These are phyloP conservation scores for Amiota communis DNA, from an alignment of 2,888 invertebrate genomes.

Conservation along the genomic window DNA sequence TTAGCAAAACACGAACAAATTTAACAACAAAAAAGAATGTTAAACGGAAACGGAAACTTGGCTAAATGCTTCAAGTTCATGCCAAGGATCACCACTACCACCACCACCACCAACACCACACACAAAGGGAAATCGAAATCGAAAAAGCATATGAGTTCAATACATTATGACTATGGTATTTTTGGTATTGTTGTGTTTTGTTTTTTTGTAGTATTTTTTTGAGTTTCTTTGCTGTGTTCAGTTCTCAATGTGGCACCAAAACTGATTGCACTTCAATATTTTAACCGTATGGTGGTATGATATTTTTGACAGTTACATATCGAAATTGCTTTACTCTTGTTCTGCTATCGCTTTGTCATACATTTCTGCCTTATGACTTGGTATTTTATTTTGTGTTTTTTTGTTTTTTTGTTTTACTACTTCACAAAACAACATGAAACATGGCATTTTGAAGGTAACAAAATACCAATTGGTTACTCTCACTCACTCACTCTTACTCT, in stretches of 20 bases:
- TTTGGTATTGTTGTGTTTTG: too few species aligned
- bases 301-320: slow-evolving; percentile 22
- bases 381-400: too few species aligned
- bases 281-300: slow-evolving; percentile 26
- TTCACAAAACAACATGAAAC: neutral
- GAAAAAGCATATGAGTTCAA: neutral
- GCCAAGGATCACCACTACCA: neutral
- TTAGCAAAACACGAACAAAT: neutral
- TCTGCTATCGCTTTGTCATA: neutral
- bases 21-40: neutral
- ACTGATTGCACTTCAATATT: slow-evolving; percentile 31
- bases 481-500: neutral
- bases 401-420: too few species aligned
- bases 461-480: too few species aligned
- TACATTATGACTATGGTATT: too few species aligned
- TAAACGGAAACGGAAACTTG: slow-evolving; percentile 4
- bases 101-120: too few species aligned
- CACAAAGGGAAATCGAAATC: neutral
- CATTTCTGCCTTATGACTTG: neutral
- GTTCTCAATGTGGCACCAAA: neutral
- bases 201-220: too few species aligned
- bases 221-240: too few species aligned
- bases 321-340: neutral
- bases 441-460: neutral
- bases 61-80: slow-evolving; percentile 4